Evolutionary conservation across 1,140 invertebrate species (phyloP).

Genomic region (Drosophila tristis): DNA sequence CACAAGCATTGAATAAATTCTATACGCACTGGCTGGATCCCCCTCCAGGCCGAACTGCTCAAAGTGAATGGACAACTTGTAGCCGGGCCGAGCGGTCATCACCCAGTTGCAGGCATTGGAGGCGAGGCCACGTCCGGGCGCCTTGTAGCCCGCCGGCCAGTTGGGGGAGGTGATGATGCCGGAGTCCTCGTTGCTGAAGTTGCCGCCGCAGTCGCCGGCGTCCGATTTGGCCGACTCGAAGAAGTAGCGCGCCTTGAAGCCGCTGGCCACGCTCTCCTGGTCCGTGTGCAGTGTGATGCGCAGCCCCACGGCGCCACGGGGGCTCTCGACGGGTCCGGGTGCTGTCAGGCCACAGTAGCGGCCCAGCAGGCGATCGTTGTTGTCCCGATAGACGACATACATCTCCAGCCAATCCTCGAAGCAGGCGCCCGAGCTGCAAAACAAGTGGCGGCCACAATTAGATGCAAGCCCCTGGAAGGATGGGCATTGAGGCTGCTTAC

Average conservation of each 20-base stretch:
- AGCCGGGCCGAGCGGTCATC: slow-evolving; percentile 91
- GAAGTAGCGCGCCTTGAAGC: slow-evolving; percentile 95
- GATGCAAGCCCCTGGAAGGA: too few relatives aligned
- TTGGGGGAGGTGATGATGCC: slow-evolving; percentile 95
- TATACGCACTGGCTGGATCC: slow-evolving; percentile 89
- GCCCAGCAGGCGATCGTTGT: slow-evolving; percentile 92
- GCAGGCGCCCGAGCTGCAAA: slow-evolving; percentile 88
- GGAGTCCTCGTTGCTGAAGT: slow-evolving; percentile 92
- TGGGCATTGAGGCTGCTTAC: slow-evolving; percentile 75
- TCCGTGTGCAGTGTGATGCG: slow-evolving; percentile 94
- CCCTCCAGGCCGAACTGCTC: slow-evolving; percentile 95
- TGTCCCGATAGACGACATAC: slow-evolving; percentile 93
- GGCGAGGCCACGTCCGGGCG: slow-evolving; percentile 89
- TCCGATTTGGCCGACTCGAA: slow-evolving; percentile 94
- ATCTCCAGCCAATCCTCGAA: slow-evolving; percentile 97
- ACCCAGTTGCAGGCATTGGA: slow-evolving; percentile 97
- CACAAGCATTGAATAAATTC: neutral
- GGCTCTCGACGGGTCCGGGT: slow-evolving; percentile 95
- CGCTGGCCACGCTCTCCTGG: slow-evolving; percentile 92
- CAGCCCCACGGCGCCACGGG: slow-evolving; percentile 91
- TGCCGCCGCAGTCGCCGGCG: slow-evolving; percentile 96
- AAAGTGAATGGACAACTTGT: slow-evolving; percentile 94
- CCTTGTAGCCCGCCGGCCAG: slow-evolving; percentile 94
- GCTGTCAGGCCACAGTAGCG: slow-evolving; percentile 93
- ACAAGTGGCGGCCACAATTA: slow-evolving; percentile 17